A percentile compares a stretch with the other conserved stretches of the same genome.
Evolutionary conservation across 2,113 vertebrate genomes (phyloP).

Genomic region (Sinocyclocheilus anophthalmus): DNA sequence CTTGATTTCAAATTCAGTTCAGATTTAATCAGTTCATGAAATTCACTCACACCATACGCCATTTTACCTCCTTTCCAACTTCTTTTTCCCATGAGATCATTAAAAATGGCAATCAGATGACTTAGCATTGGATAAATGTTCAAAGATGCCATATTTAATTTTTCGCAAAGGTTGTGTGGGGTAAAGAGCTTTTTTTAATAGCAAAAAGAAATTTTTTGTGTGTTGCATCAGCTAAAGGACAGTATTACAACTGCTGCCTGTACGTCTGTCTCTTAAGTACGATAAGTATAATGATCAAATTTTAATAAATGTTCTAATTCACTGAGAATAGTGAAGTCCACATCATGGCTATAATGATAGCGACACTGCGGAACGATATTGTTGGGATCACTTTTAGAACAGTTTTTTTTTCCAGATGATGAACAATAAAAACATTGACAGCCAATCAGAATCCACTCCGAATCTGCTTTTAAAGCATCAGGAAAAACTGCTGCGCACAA

Average conservation of each 20-base stretch:
- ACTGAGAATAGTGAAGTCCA: neutral
- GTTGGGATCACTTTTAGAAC: neutral
- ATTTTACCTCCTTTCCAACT: slow-evolving; percentile 70
- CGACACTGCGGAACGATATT: neutral
- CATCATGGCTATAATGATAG: neutral
- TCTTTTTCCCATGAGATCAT: slow-evolving; percentile 67
- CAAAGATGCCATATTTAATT: neutral
- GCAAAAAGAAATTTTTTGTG: neutral
- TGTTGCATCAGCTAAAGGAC: neutral
- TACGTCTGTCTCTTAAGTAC: neutral
- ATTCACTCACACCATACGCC: slow-evolving; percentile 66
- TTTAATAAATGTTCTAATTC: neutral
- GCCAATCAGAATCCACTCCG: neutral
- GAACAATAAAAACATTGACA: neutral
- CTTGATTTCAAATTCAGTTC: slow-evolving; percentile 62
- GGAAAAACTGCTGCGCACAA: neutral
- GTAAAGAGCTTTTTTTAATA: neutral
- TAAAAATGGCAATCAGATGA: slow-evolving; percentile 45
- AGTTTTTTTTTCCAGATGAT: neutral
- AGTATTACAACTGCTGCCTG: neutral
- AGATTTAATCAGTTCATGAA: slow-evolving; percentile 62
- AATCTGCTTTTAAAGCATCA: neutral
- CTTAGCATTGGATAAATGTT: neutral
- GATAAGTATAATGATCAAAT: neutral
- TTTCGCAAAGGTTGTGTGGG: neutral